Conservation (phyloP, 2,797 vertebrate genomes). For the Tiaroga cobitis region DNA sequence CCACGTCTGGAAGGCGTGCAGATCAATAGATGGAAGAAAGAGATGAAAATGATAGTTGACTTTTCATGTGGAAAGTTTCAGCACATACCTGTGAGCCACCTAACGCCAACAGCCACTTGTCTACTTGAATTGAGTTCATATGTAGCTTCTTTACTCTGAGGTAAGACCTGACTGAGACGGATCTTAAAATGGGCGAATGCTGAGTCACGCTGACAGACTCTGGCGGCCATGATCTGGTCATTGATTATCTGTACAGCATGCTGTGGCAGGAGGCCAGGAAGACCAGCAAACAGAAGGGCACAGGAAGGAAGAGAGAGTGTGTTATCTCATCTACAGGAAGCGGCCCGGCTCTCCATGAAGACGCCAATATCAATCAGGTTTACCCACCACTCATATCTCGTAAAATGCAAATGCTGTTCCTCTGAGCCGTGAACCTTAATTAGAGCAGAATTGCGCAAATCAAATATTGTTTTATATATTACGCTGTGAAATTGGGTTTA, state of each 20-base stretch:
- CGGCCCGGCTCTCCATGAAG: background rate
- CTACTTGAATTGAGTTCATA: slow-evolving; percentile 12
- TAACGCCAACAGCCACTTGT: background rate
- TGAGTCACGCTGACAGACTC: slow-evolving; percentile 59
- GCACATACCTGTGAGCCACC: background rate
- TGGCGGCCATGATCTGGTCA: slow-evolving; percentile 54
- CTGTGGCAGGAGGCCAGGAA: slow-evolving; percentile 49
- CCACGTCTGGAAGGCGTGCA: slow-evolving; percentile 28
- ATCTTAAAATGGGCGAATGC: slow-evolving; percentile 40
- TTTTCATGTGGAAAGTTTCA: slow-evolving; percentile 34
- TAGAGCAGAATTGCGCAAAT: slow-evolving; percentile 44
- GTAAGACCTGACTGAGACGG: slow-evolving; percentile 15
- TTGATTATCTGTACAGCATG: slow-evolving; percentile 60
- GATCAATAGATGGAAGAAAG: background rate
- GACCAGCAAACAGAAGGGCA: slow-evolving; percentile 49
- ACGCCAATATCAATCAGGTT: slow-evolving; percentile 47
- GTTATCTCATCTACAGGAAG: slow-evolving; percentile 50
- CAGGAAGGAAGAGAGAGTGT: slow-evolving; percentile 49
- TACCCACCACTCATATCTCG: slow-evolving; percentile 45
- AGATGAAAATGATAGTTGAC: slow-evolving; percentile 25
- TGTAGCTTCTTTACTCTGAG: slow-evolving; percentile 17
- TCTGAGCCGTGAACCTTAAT: slow-evolving; percentile 43
- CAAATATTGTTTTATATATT: slow-evolving; percentile 46
- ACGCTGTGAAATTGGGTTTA: slow-evolving; percentile 38
- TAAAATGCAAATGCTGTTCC: slow-evolving; percentile 42